Percentiles rank a stretch among this genome's conserved stretches.
These are phyloP conservation scores for Octomys mimax DNA, from an alignment of 2,797 vertebrate genomes.

Conservation along the genomic window DNA sequence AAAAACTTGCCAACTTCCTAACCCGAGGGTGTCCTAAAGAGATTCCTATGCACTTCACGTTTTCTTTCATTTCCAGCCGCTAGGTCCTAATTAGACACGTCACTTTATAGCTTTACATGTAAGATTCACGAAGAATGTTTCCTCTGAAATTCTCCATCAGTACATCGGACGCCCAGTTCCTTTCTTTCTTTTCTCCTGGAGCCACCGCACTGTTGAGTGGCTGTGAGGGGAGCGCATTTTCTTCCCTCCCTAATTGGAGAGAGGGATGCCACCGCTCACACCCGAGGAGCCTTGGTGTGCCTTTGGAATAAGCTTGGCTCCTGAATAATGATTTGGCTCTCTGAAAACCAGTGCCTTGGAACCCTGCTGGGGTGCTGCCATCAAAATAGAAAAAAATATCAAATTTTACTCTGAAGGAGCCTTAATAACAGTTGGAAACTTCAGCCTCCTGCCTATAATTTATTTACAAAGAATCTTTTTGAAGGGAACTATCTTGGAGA, in stretches of 20 bases:
- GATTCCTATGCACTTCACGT: slow-evolving; percentile 29
- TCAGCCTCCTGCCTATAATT: slow-evolving; percentile 83
- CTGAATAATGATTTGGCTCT: slow-evolving; percentile 68
- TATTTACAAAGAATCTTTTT: slow-evolving; percentile 85
- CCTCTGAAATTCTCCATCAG: slow-evolving; percentile 51
- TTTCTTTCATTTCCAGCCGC: slow-evolving; percentile 63
- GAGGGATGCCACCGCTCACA: slow-evolving; percentile 27
- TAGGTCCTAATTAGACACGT: slow-evolving; percentile 64
- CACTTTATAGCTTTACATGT: slow-evolving; percentile 18
- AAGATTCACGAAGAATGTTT: slow-evolving; percentile 73
- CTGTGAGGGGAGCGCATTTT: slow-evolving; percentile 24
- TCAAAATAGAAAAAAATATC: slow-evolving; percentile 73
- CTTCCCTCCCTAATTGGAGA: slow-evolving; percentile 72
- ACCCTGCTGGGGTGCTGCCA: slow-evolving; percentile 63
- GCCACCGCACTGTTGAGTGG: neutral
- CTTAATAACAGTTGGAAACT: slow-evolving; percentile 84
- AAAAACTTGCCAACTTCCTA: slow-evolving; percentile 22
- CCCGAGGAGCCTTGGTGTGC: slow-evolving; percentile 49
- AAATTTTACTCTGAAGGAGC: slow-evolving; percentile 78
- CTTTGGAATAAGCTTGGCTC: slow-evolving; percentile 41
- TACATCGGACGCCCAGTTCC: neutral
- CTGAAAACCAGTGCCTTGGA: slow-evolving; percentile 42
- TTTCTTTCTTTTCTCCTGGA: slow-evolving; percentile 34
- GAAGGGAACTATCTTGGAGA: slow-evolving; percentile 81
- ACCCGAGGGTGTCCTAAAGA: slow-evolving; percentile 52